Evolutionary conservation across 2,113 vertebrate genomes (phyloP).

Genomic region (Meleagris gallopavo): DNA sequence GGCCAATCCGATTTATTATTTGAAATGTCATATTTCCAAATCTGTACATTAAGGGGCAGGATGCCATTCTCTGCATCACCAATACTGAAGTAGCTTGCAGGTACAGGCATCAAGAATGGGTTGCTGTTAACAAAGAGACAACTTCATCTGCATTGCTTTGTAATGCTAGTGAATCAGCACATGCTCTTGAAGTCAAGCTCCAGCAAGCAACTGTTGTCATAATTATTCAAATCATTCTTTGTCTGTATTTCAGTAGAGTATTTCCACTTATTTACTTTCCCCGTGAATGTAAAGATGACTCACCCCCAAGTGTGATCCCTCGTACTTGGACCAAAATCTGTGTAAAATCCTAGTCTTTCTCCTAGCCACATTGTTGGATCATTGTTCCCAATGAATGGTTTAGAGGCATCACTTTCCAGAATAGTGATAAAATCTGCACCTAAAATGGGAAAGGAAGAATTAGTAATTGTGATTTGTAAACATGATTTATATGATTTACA

Average conservation of each 20-base stretch:
- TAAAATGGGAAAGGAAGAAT: not conserved
- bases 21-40: not conserved
- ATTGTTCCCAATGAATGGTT: slow-evolving; percentile 79
- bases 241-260: not conserved
- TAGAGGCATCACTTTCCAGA: slow-evolving; percentile 81
- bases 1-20: not conserved
- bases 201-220: not conserved
- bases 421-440: slow-evolving; percentile 81
- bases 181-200: not conserved
- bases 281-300: slow-evolving; percentile 10
- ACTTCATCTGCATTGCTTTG: not conserved
- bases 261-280: not conserved
- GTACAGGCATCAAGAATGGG: not conserved
- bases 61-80: not conserved
- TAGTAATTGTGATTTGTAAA: not conserved
- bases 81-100: not conserved
- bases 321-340: slow-evolving; percentile 81
- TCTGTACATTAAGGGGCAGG: not conserved
- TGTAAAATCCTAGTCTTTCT: slow-evolving; percentile 80
- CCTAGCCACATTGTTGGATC: slow-evolving; percentile 80
- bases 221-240: not conserved
- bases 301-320: slow-evolving; percentile 83
- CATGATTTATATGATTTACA: not conserved
- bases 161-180: not conserved
- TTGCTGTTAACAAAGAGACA: not conserved